phyloP scores from a whole-genome alignment of 2,888 invertebrate species.

The Eutolmus rufibarbis region DNA sequence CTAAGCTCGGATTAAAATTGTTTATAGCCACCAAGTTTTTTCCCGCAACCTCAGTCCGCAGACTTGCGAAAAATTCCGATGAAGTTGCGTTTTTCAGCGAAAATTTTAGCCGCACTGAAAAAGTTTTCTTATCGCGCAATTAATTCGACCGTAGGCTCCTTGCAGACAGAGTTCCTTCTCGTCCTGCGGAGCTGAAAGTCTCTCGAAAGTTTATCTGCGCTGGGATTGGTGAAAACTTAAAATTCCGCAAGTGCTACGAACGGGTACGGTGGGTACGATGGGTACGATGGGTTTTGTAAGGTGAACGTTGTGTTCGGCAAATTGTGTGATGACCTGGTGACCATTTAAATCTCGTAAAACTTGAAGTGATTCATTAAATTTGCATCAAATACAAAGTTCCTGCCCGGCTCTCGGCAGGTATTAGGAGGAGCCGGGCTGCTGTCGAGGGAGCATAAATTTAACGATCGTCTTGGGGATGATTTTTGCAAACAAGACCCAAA shows the following conservation, averaged over 20 bases:
- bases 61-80: neutral
- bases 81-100: neutral
- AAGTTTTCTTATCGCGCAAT: neutral
- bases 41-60: neutral
- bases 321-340: conserved; percentile 17
- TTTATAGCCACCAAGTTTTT: neutral
- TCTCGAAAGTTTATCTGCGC: neutral
- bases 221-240: neutral
- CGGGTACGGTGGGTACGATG: neutral
- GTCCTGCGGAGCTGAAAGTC: neutral
- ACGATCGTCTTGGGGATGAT: neutral
- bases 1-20: neutral
- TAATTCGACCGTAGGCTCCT: neutral
- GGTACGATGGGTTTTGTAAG: neutral
- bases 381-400: conserved; percentile 25
- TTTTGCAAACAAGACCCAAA: conserved; percentile 3
- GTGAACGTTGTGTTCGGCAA: neutral
- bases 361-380: conserved; percentile 28
- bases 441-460: conserved; percentile 12
- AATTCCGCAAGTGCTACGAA: neutral
- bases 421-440: neutral
- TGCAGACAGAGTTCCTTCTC: neutral
- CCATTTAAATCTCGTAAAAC: conserved; percentile 29
- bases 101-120: neutral
- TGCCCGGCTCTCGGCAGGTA: neutral